These are phyloP conservation scores for Tichodroma muraria DNA, from an alignment of 2,113 vertebrate genomes.

Conservation along the genomic window DNA sequence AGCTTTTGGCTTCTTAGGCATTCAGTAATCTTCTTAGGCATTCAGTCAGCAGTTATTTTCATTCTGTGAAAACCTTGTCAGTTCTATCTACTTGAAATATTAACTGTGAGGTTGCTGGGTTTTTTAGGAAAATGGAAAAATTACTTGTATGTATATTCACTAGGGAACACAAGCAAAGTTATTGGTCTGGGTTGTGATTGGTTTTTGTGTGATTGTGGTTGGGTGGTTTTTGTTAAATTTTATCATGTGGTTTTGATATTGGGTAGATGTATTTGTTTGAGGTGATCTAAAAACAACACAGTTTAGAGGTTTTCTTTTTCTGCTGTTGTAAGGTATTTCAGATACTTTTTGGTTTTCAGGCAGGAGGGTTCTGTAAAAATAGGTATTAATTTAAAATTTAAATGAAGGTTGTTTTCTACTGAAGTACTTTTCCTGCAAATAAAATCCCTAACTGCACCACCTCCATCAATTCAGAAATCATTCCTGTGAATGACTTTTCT, in stretches of 20 bases:
- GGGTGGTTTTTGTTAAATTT: background rate
- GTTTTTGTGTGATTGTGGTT: background rate
- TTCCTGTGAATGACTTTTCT: background rate
- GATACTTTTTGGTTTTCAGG: background rate
- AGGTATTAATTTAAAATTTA: background rate
- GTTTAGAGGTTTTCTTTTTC: background rate
- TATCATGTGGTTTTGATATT: background rate
- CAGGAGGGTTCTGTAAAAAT: background rate
- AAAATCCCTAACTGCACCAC: background rate
- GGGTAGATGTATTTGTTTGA: background rate
- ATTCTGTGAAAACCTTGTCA: background rate
- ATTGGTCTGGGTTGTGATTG: background rate
- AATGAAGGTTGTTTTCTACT: background rate
- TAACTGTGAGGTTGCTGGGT: background rate
- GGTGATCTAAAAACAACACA: background rate
- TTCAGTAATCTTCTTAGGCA: conserved; percentile 6
- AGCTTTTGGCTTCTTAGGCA: conserved; percentile 10
- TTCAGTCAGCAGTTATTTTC: conserved; percentile 17
- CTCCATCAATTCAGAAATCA: background rate
- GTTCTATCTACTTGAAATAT: background rate
- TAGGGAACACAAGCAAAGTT: background rate
- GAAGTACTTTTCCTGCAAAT: background rate
- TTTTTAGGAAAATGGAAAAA: background rate
- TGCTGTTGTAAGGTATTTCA: background rate
- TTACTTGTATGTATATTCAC: background rate